phyloP scores from a whole-genome alignment of 1,140 invertebrate genomes.

The Drosophila bifasciata region DNA sequence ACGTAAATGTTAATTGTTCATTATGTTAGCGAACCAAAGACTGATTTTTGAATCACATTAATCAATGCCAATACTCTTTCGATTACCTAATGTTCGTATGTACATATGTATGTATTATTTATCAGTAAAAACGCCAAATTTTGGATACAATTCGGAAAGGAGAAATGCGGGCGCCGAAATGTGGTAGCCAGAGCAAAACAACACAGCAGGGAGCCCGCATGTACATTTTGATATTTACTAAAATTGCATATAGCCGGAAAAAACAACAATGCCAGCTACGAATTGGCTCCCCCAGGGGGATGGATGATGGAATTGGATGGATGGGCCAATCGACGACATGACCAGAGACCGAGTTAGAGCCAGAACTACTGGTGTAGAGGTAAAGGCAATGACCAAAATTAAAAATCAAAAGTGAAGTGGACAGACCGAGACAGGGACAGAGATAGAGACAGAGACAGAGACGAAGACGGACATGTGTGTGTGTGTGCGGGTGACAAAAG shows the following conservation, averaged over 20 bases:
- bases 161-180: conserved; percentile 67
- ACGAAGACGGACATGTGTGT: no score
- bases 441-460: no score
- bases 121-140: conserved; percentile 8
- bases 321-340: not conserved
- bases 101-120: no score
- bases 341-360: conserved; percentile 1
- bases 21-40: no score
- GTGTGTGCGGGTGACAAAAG: conserved; percentile 18
- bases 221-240: conserved; percentile 66
- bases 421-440: conserved; percentile 19
- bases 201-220: conserved; percentile 51
- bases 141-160: conserved; percentile 26
- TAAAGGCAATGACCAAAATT: conserved; percentile 72
- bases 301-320: not conserved
- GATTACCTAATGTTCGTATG: no score
- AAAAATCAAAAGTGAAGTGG: conserved; percentile 56
- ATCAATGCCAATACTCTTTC: not conserved
- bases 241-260: conserved; percentile 65
- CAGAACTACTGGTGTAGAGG: conserved; percentile 1
- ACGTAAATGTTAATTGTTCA: no score
- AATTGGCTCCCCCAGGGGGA: not conserved
- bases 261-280: conserved; percentile 44
- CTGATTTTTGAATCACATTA: no score
- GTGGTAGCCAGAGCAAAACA: conserved; percentile 38